Base-by-base conservation (phyloP, 2,113 vertebrate genomes). In the Harpagus bidentatus region DNA sequence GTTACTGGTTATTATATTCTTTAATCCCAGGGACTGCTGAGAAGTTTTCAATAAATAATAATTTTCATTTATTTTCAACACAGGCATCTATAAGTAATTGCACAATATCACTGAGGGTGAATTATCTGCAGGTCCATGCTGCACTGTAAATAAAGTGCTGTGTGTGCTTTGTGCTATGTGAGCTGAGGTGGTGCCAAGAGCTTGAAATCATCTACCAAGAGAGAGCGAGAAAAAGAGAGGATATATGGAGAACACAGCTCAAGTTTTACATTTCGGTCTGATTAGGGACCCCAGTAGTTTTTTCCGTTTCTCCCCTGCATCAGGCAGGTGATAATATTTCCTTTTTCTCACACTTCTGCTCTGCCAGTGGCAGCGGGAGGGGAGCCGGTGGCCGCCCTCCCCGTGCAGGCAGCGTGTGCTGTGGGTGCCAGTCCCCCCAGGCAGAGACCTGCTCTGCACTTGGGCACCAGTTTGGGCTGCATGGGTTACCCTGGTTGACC, bases 41-140 rank as follows among this genome's bases (percentile, higher is more conserved):
- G 90, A 89, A 82, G 25, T 66, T 87, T 50, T 93, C 84, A 71
- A 80, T 93, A 95, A 91, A 95, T 92, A 92, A 88, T 65, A 94
- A 59, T 94, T 95, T 94, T 86, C 47, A 81, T 92, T 96, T 93
- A 15, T 73, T 96, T 96, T 86, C 73, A 87, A n/a, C n/a, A 19
- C 91, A 90, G 82, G 34, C 43, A 40, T 53, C 76, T 86, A 36
- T 93, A 96, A 82, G 72, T 81, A 92, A 93, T 86, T 80, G 79
- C 15, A 15, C 40, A 66, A 82, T 90, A 93, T 63, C 0, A 1
- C 84, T 70, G 61, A 65, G 31, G 29, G 14, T 79, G 93, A 95
- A 81, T 90, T 95, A 90, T 81, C 90, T 79, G 53, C 45, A 67
- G 34, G 65, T 77, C 80, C 3, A 1, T 66, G 61, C 50, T 82